phyloP scores from a whole-genome alignment of 2,113 vertebrate species.

The human (Homo sapiens) region DNA sequence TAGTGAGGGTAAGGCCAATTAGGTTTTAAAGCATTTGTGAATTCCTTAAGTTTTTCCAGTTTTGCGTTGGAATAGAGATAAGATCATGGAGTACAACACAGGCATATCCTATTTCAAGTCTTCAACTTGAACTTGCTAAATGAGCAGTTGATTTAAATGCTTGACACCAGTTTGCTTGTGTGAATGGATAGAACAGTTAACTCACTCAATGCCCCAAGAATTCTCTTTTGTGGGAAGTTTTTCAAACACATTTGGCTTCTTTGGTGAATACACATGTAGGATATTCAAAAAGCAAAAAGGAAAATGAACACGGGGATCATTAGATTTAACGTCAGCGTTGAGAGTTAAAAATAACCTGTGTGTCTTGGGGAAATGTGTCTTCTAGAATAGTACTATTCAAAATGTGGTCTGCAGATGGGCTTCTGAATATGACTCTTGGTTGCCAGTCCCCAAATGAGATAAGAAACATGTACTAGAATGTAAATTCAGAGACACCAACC shows the following conservation, averaged over 20 bases:
- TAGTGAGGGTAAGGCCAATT: not conserved
- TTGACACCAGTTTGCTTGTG: not conserved
- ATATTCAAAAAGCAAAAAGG: not conserved
- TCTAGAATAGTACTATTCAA: not conserved
- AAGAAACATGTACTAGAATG: accelerated
- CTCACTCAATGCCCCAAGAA: not conserved
- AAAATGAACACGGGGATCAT: not conserved
- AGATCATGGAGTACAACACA: not conserved
- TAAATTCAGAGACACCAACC: not conserved
- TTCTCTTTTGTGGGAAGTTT: not conserved
- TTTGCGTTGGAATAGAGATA: not conserved
- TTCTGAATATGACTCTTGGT: too few relatives aligned
- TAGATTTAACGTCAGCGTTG: not conserved
- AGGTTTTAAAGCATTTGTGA: not conserved
- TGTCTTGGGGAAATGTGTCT: not conserved
- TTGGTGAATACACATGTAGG: not conserved
- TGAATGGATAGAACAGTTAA: not conserved
- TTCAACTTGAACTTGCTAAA: not conserved
- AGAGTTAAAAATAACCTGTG: not conserved
- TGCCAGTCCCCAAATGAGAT: not conserved
- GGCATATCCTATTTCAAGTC: not conserved
- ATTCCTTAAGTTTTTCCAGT: not conserved
- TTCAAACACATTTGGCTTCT: not conserved
- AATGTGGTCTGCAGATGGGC: not conserved
- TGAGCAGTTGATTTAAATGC: not conserved